phyloP scores from a whole-genome alignment of 2,797 vertebrate species.

The Acanthiza pusilla region DNA sequence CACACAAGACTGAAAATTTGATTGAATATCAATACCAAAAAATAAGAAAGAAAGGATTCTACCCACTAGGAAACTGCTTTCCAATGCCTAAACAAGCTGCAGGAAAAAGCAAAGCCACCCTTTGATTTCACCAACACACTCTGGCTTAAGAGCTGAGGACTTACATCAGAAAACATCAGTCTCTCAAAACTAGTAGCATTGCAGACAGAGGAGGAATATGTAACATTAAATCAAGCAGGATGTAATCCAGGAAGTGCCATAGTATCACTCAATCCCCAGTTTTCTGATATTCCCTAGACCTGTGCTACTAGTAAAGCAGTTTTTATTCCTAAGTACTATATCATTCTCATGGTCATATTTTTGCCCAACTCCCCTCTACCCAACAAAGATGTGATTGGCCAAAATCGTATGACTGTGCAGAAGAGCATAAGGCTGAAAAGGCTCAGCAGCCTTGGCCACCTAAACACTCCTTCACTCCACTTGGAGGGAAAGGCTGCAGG shows the following conservation, averaged over 20 bases:
- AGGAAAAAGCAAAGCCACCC: neutral
- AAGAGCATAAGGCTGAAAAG: neutral
- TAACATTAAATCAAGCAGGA: neutral
- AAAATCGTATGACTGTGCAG: neutral
- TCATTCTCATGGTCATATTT: neutral
- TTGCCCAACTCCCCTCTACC: neutral
- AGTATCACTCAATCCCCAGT: neutral
- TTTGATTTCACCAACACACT: neutral
- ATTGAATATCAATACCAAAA: neutral
- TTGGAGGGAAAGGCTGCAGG: neutral
- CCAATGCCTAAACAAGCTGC: neutral
- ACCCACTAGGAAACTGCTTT: neutral
- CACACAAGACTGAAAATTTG: neutral
- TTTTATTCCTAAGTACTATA: neutral
- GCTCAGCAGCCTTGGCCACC: neutral
- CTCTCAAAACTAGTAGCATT: neutral
- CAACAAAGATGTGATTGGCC: neutral
- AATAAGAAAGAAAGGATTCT: neutral
- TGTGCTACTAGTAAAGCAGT: neutral
- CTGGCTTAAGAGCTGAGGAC: neutral
- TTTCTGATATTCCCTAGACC: neutral
- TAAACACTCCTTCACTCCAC: neutral
- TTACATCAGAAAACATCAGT: neutral
- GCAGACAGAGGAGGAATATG: neutral
- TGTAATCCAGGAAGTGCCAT: neutral